A percentile compares a stretch with the other conserved stretches of the same genome.
Conservation (phyloP, 2,888 invertebrate genomes). For the Drosophila paramelanica region DNA sequence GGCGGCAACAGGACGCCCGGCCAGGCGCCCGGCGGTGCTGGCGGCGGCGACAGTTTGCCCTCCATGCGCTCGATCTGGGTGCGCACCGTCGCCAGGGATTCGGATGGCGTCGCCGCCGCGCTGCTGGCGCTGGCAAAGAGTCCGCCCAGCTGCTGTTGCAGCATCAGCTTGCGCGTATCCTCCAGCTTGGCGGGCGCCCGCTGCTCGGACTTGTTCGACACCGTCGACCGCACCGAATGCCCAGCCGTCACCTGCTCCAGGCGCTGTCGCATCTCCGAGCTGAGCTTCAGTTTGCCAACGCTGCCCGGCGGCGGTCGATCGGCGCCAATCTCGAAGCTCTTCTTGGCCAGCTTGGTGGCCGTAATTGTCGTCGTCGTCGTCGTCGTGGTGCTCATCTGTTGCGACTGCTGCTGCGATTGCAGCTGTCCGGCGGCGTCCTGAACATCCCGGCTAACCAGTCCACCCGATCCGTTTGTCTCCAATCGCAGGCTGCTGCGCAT, state of each 20-base stretch:
- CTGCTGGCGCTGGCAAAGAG: constrained; percentile 73
- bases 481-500: constrained; percentile 78
- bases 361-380: constrained; percentile 34
- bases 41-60: constrained; percentile 86
- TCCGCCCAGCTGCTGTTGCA: constrained; percentile 93
- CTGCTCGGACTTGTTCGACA: constrained; percentile 90
- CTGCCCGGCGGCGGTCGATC: constrained; percentile 93
- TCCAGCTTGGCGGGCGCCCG: constrained; percentile 92
- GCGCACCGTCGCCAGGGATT: constrained; percentile 83
- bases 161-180: constrained; percentile 92
- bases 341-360: constrained; percentile 77
- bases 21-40: constrained; percentile 86
- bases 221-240: constrained; percentile 92
- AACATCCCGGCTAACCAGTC: constrained; percentile 6
- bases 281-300: constrained; percentile 95
- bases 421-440: constrained; percentile 24
- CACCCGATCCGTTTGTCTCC: constrained; percentile 61
- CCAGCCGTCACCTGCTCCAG: constrained; percentile 95
- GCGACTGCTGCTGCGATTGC: constrained; percentile 13
- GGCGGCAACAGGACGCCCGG: constrained; percentile 89
- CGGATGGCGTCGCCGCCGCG: constrained; percentile 14
- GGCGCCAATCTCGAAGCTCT: constrained; percentile 93
- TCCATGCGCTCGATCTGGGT: constrained; percentile 88
- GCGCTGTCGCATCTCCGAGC: constrained; percentile 95
- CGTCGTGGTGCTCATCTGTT: constrained; percentile 24